Evolutionary conservation across 1,140 invertebrate genomes (phyloP).

Genomic region (Drosophila parvula): DNA sequence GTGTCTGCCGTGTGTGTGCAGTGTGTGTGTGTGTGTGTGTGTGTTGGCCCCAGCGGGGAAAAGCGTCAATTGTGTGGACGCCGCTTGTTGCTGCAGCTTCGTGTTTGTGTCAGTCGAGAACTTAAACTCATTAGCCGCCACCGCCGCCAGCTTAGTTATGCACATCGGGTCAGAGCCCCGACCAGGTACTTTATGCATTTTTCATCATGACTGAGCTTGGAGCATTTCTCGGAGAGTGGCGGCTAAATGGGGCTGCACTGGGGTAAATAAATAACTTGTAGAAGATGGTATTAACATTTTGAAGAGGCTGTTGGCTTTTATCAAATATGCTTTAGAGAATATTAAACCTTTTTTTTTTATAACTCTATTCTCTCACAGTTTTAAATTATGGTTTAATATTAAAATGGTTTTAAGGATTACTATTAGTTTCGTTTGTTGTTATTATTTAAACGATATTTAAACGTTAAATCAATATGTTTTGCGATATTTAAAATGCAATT

Average conservation of each 20-base stretch:
- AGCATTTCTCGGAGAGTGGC: conserved; percentile 1
- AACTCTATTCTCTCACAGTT: no score
- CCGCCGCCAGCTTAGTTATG: conserved; percentile 69
- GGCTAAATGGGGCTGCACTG: conserved; percentile 21
- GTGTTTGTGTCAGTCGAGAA: conserved; percentile 65
- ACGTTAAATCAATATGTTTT: no score
- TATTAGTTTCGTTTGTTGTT: no score
- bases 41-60: conserved; percentile 27
- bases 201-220: conserved; percentile 53
- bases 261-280: neutral
- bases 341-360: neutral
- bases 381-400: no score
- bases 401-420: no score
- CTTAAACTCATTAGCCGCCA: conserved; percentile 80
- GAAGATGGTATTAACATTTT: neutral
- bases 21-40: neutral
- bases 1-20: neutral
- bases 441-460: no score
- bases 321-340: neutral
- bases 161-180: conserved; percentile 48
- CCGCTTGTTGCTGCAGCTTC: conserved; percentile 28
- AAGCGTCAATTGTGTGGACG: conserved; percentile 73
- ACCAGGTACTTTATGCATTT: conserved; percentile 71
- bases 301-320: neutral
- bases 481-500: no score